A percentile compares a stretch with the other conserved stretches of the same genome.
phyloP scores from a whole-genome alignment of 2,797 vertebrate genomes.

The Notolepis coatsorum region DNA sequence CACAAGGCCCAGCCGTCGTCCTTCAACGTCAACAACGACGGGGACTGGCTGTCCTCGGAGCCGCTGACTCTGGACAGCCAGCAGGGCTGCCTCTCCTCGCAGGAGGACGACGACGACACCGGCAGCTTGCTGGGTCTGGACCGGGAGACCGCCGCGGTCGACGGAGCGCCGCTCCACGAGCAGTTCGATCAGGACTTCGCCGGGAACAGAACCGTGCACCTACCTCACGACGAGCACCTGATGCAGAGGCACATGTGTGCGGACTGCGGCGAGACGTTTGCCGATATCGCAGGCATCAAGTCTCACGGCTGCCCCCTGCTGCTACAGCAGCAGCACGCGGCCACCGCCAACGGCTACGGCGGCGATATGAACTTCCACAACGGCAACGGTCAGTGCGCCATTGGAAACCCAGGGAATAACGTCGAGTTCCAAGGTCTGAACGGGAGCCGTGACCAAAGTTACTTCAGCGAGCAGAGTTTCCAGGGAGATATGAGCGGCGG shows the following conservation, averaged over 20 bases:
- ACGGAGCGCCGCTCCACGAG: slow-evolving; percentile 58
- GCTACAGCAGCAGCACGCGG: slow-evolving; percentile 69
- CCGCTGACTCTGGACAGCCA: slow-evolving; percentile 77
- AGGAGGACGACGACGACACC: slow-evolving; percentile 39
- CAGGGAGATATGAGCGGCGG: slow-evolving; percentile 53
- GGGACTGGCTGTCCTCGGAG: slow-evolving; percentile 82
- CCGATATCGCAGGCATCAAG: slow-evolving; percentile 82
- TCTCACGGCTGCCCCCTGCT: slow-evolving; percentile 78
- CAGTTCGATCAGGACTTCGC: slow-evolving; percentile 70
- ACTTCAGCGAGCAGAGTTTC: slow-evolving; percentile 67
- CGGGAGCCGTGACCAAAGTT: slow-evolving; percentile 48
- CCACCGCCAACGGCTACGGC: slow-evolving; percentile 45
- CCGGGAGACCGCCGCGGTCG: slow-evolving; percentile 61
- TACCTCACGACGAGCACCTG: slow-evolving; percentile 75
- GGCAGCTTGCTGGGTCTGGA: slow-evolving; percentile 45
- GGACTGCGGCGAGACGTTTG: slow-evolving; percentile 83
- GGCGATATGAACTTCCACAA: slow-evolving; percentile 60
- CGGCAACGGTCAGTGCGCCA: slow-evolving; percentile 46
- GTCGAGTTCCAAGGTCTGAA: slow-evolving; percentile 62
- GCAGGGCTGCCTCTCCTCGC: slow-evolving; percentile 65
- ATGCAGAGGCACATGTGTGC: slow-evolving; percentile 86
- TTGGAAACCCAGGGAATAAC: slow-evolving; percentile 51
- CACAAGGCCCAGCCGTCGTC: slow-evolving; percentile 82
- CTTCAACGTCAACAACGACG: slow-evolving; percentile 62
- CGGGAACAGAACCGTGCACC: slow-evolving; percentile 63